phyloP scores from a whole-genome alignment of 2,113 vertebrate species.

The Upupa epops region DNA sequence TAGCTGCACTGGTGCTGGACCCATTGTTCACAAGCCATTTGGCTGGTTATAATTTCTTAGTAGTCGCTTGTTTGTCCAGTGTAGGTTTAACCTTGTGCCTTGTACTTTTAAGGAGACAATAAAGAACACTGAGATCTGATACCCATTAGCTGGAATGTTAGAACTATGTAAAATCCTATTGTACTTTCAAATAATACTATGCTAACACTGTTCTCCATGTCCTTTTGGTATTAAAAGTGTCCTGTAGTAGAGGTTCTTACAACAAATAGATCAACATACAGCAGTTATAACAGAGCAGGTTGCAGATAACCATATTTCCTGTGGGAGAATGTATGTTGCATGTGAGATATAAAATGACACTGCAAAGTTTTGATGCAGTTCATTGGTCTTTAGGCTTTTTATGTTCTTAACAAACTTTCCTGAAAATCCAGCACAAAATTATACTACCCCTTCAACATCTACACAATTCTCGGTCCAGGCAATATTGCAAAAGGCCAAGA shows the following conservation, averaged over 20 bases:
- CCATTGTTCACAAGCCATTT: neutral
- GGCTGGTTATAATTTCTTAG: neutral
- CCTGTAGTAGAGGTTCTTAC: neutral
- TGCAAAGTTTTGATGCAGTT: neutral
- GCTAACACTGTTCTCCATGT: neutral
- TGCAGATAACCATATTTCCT: slow-evolving; percentile 6
- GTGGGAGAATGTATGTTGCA: neutral
- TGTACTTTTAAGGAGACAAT: slow-evolving; percentile 17
- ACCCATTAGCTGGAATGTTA: neutral
- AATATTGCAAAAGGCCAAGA: neutral
- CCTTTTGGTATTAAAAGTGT: neutral
- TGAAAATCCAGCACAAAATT: neutral
- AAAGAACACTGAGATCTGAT: neutral
- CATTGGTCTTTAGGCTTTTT: neutral
- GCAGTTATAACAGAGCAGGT: neutral
- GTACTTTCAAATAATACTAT: neutral
- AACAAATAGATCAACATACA: neutral
- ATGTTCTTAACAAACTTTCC: neutral
- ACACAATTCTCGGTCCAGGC: neutral
- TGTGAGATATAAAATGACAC: neutral
- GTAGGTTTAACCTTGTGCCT: neutral
- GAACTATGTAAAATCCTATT: neutral
- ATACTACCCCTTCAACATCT: neutral
- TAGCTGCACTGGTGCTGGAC: neutral
- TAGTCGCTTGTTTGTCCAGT: neutral